Evolutionary conservation across 2,888 invertebrate species (phyloP).

Genomic region (Pheosia gnoma): DNA sequence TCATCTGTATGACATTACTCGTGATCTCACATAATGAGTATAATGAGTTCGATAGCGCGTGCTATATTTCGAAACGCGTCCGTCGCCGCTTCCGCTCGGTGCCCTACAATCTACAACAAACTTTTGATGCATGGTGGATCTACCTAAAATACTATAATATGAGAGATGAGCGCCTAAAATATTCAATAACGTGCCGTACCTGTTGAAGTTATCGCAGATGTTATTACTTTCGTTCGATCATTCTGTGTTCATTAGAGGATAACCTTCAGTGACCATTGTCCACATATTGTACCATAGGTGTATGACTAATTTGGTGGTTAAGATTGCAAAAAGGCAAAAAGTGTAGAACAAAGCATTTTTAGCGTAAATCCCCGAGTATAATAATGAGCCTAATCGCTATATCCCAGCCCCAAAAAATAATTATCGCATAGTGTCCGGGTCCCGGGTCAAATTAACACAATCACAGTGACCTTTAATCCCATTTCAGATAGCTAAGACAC

Average conservation of each 20-base stretch:
- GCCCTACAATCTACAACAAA: conserved; percentile 64
- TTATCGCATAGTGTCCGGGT: conserved; percentile 73
- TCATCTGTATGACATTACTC: conserved; percentile 61
- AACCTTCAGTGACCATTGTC: too few species aligned
- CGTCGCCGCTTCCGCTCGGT: conserved; percentile 72
- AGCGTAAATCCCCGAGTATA: not conserved
- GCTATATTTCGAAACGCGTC: conserved; percentile 75
- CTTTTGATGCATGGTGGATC: conserved; percentile 42
- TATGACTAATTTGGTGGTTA: too few species aligned
- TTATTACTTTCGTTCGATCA: too few species aligned
- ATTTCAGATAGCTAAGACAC: conserved; percentile 72
- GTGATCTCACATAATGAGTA: conserved; percentile 59
- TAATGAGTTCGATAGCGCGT: conserved; percentile 74
- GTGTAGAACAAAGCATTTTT: not conserved
- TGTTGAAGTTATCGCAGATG: not conserved
- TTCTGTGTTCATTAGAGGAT: too few species aligned
- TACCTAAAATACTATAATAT: conserved; percentile 1
- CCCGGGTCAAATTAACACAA: conserved; percentile 77
- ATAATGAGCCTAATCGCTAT: not conserved
- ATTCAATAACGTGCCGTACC: not conserved
- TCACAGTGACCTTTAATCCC: conserved; percentile 76
- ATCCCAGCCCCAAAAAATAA: conserved; percentile 40
- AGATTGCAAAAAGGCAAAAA: too few species aligned
- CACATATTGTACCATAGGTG: too few species aligned
- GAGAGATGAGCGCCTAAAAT: not conserved